These are phyloP conservation scores for Sebastes ruberrimus DNA, from an alignment of 2,797 vertebrate species.

Conservation along the genomic window DNA sequence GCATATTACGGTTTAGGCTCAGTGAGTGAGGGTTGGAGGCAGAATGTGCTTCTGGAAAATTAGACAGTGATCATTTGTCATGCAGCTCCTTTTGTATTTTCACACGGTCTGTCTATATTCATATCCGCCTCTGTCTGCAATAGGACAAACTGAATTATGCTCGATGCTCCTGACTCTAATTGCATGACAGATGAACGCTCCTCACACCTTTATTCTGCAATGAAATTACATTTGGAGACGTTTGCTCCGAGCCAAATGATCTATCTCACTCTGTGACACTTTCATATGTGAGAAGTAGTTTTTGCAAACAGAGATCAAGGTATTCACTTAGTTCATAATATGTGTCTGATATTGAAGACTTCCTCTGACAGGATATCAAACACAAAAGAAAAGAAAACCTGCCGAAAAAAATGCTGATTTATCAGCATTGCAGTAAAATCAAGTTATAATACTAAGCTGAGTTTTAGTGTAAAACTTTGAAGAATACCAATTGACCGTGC, in stretches of 20 bases:
- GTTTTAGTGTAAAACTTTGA: background rate
- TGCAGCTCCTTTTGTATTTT: slow-evolving; percentile 50
- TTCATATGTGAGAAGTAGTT: slow-evolving; percentile 29
- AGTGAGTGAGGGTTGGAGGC: slow-evolving; percentile 33
- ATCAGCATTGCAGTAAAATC: background rate
- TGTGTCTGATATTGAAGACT: background rate
- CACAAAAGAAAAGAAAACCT: background rate
- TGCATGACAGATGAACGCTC: slow-evolving; percentile 74
- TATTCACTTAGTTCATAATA: slow-evolving; percentile 25
- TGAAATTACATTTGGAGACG: slow-evolving; percentile 59
- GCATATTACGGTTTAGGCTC: slow-evolving; percentile 27
- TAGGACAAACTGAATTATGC: slow-evolving; percentile 64
- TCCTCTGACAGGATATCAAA: slow-evolving; percentile 5
- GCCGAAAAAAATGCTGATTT: background rate
- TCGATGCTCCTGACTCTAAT: slow-evolving; percentile 67
- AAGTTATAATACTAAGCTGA: background rate
- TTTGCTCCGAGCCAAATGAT: slow-evolving; percentile 39
- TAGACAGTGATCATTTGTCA: slow-evolving; percentile 57
- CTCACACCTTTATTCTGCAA: slow-evolving; percentile 57
- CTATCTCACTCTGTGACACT: slow-evolving; percentile 33
- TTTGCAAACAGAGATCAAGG: slow-evolving; percentile 37
- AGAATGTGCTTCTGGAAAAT: slow-evolving; percentile 43
- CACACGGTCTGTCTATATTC: slow-evolving; percentile 52
- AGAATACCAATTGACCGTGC: background rate
- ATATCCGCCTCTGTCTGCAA: slow-evolving; percentile 57